Evolutionary conservation across 2,797 vertebrate species (phyloP).

Genomic region (Pterois miles): DNA sequence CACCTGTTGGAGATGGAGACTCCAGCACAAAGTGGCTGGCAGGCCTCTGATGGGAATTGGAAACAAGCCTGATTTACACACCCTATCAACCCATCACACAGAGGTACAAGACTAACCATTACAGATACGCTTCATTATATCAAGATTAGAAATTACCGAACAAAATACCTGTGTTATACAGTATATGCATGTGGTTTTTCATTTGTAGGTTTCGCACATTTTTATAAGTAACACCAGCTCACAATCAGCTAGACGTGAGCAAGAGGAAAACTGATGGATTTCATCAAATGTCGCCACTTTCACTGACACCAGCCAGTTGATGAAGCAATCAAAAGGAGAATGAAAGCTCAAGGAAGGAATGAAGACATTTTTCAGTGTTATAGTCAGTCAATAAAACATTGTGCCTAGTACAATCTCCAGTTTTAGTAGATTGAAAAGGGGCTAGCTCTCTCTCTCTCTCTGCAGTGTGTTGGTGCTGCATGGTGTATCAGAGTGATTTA

Average conservation of each 20-base stretch:
- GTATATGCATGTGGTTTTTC: not conserved
- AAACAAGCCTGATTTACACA: slow-evolving; percentile 10
- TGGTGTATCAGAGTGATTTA: slow-evolving; percentile 24
- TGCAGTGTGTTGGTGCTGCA: slow-evolving; percentile 4
- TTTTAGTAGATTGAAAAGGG: not conserved
- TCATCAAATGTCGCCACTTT: not conserved
- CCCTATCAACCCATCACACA: not conserved
- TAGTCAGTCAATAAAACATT: slow-evolving; percentile 17
- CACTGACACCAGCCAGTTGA: not conserved
- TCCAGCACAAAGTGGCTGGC: not conserved
- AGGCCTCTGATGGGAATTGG: not conserved
- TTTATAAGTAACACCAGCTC: too few species aligned
- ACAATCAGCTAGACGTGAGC: too few species aligned
- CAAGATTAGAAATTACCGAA: not conserved
- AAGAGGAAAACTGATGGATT: not conserved
- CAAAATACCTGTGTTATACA: not conserved
- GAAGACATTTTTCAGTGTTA: not conserved
- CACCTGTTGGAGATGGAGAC: slow-evolving; percentile 65
- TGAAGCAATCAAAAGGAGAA: not conserved
- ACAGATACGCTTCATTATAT: not conserved
- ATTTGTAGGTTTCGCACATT: not conserved
- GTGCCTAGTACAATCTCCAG: not conserved
- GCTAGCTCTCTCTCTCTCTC: not conserved
- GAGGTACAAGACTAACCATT: not conserved
- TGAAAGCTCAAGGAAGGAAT: slow-evolving; percentile 1